Conservation (phyloP, 2,113 vertebrate genomes). For the Eurypyga helias region DNA sequence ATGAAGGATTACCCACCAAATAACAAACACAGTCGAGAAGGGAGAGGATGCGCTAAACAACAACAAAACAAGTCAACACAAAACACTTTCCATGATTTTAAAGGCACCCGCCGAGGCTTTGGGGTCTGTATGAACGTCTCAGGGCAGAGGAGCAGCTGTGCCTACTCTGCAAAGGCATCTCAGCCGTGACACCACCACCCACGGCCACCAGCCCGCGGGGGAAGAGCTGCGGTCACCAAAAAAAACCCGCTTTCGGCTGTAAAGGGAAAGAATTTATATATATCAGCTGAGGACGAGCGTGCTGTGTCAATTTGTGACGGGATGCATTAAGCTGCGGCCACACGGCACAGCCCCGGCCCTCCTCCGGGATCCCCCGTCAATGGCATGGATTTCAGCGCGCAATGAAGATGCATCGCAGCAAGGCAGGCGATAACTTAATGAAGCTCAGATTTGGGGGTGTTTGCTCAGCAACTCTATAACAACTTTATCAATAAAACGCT, state of each 20-base stretch:
- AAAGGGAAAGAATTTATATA: not conserved
- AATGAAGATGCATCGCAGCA: slow-evolving; percentile 31
- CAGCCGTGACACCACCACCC: not conserved
- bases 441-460: slow-evolving; percentile 55
- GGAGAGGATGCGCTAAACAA: not conserved
- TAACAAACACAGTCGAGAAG: slow-evolving; percentile 2
- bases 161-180: not conserved
- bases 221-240: not conserved
- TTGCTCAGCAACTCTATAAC: slow-evolving; percentile 47
- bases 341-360: not conserved
- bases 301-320: not conserved
- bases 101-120: not conserved
- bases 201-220: not conserved
- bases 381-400: not conserved
- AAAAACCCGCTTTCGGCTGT: not conserved
- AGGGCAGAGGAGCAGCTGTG: not conserved
- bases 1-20: slow-evolving; percentile 38
- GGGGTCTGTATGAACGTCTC: not conserved
- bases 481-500: slow-evolving; percentile 40
- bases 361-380: not conserved
- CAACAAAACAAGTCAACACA: not conserved
- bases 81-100: not conserved
- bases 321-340: not conserved
- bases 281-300: not conserved
- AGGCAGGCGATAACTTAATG: slow-evolving; percentile 20